Conservation (phyloP, 1,140 invertebrate species). For the Paraescarpia echinospica region DNA sequence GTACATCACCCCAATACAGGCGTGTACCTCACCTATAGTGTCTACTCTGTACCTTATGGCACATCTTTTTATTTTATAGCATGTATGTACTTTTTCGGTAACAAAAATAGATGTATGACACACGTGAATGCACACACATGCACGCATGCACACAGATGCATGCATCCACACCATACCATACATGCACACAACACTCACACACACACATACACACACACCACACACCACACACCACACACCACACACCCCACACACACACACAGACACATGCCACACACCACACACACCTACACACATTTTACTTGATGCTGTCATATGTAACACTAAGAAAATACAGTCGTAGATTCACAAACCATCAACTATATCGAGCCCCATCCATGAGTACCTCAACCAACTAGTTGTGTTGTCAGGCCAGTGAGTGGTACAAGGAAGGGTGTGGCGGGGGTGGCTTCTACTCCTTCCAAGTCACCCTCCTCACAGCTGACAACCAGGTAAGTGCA, state of each 20-base stretch:
- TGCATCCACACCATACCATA: too few species aligned
- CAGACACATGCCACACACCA: background rate
- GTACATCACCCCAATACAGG: background rate
- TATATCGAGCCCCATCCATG: background rate
- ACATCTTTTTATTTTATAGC: too few species aligned
- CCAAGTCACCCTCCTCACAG: conserved; percentile 29
- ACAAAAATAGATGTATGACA: too few species aligned
- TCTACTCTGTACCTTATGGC: too few species aligned
- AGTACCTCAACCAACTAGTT: background rate
- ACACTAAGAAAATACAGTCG: background rate
- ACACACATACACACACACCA: background rate
- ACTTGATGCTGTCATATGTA: background rate
- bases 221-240: background rate
- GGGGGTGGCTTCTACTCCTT: conserved; percentile 40
- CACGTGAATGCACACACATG: too few species aligned
- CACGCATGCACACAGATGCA: too few species aligned
- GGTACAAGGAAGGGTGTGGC: conserved; percentile 37
- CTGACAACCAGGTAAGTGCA: conserved; percentile 34
- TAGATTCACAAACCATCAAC: background rate
- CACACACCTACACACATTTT: background rate
- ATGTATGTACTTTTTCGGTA: too few species aligned
- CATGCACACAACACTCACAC: too few species aligned
- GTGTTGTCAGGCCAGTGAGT: conserved; percentile 36
- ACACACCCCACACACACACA: too few species aligned
- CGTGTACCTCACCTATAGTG: background rate